A percentile compares a stretch with the other conserved stretches of the same genome.
Evolutionary conservation across 2,888 invertebrate species (phyloP).

Genomic region (Drosophila mimica): DNA sequence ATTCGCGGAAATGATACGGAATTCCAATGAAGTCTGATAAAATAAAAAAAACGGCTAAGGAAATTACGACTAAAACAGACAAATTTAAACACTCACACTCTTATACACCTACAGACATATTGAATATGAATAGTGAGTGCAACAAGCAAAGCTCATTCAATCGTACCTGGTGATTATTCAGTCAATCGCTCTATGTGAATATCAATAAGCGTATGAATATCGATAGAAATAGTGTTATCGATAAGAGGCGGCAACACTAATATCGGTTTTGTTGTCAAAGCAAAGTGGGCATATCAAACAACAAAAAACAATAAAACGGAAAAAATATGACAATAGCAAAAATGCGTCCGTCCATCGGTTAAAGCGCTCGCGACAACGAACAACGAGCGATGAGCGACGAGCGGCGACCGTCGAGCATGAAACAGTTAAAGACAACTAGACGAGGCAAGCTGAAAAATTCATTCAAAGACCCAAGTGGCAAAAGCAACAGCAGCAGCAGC

Average conservation of each 20-base stretch:
- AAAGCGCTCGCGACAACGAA: constrained; percentile 37
- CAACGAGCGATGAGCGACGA: constrained; percentile 43
- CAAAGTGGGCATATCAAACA: constrained; percentile 14
- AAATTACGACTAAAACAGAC: constrained; percentile 26
- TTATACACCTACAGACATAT: constrained; percentile 21
- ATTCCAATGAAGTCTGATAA: constrained; percentile 65
- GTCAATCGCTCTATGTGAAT: constrained; percentile 34
- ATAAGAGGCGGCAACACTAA: constrained; percentile 10
- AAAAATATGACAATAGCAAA: constrained; percentile 24
- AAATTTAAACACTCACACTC: constrained; percentile 17
- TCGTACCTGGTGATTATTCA: constrained; percentile 40
- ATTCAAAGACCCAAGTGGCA: constrained; percentile 79
- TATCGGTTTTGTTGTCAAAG: constrained; percentile 9
- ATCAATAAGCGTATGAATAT: constrained; percentile 21
- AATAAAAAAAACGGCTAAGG: constrained; percentile 33
- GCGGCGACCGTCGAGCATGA: constrained; percentile 66
- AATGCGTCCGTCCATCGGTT: constrained; percentile 33
- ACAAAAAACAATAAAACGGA: constrained; percentile 15
- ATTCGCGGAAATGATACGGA: constrained; percentile 74
- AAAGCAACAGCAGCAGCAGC: constrained; percentile 41
- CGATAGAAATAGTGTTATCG: constrained; percentile 39
- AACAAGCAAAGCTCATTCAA: constrained; percentile 26
- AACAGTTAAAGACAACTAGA: constrained; percentile 82
- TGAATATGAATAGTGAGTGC: constrained; percentile 38
- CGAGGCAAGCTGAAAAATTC: constrained; percentile 81